phyloP scores from a whole-genome alignment of 2,888 invertebrate species.

The Tetramorium bicarinatum region DNA sequence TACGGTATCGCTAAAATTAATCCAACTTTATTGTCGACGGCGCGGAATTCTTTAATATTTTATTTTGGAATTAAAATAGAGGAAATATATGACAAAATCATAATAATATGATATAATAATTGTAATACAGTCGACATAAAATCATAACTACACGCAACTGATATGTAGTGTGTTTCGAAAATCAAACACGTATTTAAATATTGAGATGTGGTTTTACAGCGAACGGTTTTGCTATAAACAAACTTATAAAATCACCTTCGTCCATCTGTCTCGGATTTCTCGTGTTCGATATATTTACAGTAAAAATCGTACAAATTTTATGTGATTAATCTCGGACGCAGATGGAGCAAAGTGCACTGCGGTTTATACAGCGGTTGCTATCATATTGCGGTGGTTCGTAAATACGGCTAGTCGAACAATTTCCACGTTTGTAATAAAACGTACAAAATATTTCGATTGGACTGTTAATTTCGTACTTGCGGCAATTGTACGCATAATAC shows the following conservation, averaged over 20 bases:
- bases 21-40: conserved; percentile 21
- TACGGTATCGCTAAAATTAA: conserved; percentile 32
- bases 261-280: background rate
- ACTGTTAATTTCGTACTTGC: conserved; percentile 48
- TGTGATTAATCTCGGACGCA: conserved; percentile 49
- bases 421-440: conserved; percentile 19
- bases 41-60: conserved; percentile 9
- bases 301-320: conserved; percentile 34
- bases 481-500: conserved; percentile 26
- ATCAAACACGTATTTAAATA: background rate
- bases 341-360: conserved; percentile 54
- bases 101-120: background rate
- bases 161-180: background rate
- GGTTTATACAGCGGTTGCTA: conserved; percentile 34
- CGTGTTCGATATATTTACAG: background rate
- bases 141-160: background rate
- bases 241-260: conserved; percentile 3
- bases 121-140: background rate
- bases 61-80: background rate
- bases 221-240: background rate
- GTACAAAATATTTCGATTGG: conserved; percentile 31
- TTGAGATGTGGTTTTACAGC: background rate
- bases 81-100: background rate
- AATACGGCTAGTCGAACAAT: conserved; percentile 58
- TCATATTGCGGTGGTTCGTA: conserved; percentile 62